Base-by-base conservation (phyloP, 2,797 vertebrate genomes). In the Aphelocoma californica region DNA sequence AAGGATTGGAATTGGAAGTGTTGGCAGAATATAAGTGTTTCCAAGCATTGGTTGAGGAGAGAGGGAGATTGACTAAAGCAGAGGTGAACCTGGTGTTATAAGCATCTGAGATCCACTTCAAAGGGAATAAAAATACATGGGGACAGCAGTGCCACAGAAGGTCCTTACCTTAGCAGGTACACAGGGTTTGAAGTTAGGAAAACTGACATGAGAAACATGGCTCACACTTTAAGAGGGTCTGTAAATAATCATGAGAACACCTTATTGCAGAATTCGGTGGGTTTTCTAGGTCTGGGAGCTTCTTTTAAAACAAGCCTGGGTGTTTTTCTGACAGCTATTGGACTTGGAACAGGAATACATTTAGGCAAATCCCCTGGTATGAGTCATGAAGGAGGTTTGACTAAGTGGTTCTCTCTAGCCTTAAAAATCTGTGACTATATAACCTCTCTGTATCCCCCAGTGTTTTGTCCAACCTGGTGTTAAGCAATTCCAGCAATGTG, bases 401-500 rank as follows among this genome's bases (percentile, higher is more conserved):
- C 72, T 88, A 72, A 91, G 60, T 70, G 65, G 71, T 42, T 85
- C 69, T 54, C 89, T 88, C 72, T 78, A 89, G 75, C 61, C 57
- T 74, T 78, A 81, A 91, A 93, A 93, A 91, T 78, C 42, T 61
- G 65, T 54, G 36, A 75, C 73, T 71, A 23, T 36, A 65, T 61
- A 81, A 61, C 53, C 54, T 91, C 65, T 51, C 34, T 48, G 8
- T 71, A 91, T 93, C 70, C 91, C 86, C 80, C 47, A 86, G 79
- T 61, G 91, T 67, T 95, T 92, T 78, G 85, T 93, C 57, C 72
- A 88, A 67, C 32, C 42, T 74, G 13, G 28, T 92, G 87, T 81
- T 86, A 93, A 95, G 61, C 57, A 91, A 91, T 81, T 91, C 61
- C 79, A 92, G 65, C 28, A 88, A 60, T n/a, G 42, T 40, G 53